Evolutionary conservation across 2,888 invertebrate genomes (phyloP).

Genomic region (Spilarctia lutea): DNA sequence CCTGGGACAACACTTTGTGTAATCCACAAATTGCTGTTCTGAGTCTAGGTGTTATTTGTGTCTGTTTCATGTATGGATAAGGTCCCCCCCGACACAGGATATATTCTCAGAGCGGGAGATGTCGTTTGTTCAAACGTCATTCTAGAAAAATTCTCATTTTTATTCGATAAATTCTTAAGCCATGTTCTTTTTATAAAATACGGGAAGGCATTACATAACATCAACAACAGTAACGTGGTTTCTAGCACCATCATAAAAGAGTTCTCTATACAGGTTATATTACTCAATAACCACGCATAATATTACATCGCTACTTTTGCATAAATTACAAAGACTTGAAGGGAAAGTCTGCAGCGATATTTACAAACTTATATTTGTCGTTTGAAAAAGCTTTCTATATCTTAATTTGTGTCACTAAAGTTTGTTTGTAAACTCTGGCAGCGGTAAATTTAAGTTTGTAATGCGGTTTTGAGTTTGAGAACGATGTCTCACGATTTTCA

Average conservation of each 20-base stretch:
- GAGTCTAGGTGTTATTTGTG: too few relatives aligned
- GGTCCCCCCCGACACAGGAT: too few relatives aligned
- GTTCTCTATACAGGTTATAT: slow-evolving; percentile 19
- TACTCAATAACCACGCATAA: slow-evolving; percentile 32
- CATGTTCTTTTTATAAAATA: not conserved
- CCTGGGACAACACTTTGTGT: too few relatives aligned
- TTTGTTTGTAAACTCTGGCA: not conserved
- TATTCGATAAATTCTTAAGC: not conserved
- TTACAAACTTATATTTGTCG: slow-evolving; percentile 38
- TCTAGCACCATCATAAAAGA: slow-evolving; percentile 22
- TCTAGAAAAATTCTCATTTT: too few relatives aligned
- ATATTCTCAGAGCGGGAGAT: too few relatives aligned
- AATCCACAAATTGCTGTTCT: too few relatives aligned
- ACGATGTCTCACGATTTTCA: slow-evolving; percentile 54
- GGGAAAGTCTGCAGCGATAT: slow-evolving; percentile 38
- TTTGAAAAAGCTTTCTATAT: slow-evolving; percentile 13
- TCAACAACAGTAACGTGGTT: not conserved
- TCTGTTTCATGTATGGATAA: too few relatives aligned
- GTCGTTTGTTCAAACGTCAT: too few relatives aligned
- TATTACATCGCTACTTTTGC: slow-evolving; percentile 25
- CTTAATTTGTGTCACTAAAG: slow-evolving; percentile 19
- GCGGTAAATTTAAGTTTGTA: slow-evolving; percentile 20
- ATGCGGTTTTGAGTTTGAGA: slow-evolving; percentile 28
- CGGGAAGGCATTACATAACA: not conserved
- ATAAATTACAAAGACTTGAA: slow-evolving; percentile 36